Evolutionary conservation across 1,140 invertebrate species (phyloP).

Genomic region (Stegodyphus dumicola): DNA sequence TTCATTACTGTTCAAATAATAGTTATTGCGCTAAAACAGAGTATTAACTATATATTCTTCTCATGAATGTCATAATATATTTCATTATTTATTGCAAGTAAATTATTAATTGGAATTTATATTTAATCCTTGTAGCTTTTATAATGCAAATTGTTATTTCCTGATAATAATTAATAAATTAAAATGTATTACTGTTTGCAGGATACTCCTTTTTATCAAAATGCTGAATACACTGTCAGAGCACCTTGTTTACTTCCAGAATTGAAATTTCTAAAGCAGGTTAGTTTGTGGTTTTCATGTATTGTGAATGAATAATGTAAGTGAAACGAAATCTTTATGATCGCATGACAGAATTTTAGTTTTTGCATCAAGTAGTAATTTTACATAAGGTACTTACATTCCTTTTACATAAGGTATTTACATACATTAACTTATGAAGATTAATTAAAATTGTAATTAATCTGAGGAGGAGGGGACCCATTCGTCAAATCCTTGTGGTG

Average conservation of each 20-base stretch:
- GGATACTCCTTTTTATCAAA: conserved; percentile 70
- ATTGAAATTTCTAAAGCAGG: conserved; percentile 79
- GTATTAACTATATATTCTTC: neutral
- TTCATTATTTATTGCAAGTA: neutral
- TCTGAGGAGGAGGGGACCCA: no score
- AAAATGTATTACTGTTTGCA: conserved; percentile 64
- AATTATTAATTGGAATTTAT: neutral
- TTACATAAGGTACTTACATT: no score
- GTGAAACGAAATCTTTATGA: no score
- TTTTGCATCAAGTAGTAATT: no score
- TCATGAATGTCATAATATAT: neutral
- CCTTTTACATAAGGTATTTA: no score
- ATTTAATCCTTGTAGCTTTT: neutral
- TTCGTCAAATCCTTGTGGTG: no score
- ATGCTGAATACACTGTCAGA: conserved; percentile 73
- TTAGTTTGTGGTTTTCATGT: conserved; percentile 60
- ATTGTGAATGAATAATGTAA: no score
- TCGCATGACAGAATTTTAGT: no score
- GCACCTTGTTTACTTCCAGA: conserved; percentile 91
- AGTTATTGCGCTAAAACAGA: no score
- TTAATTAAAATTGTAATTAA: no score
- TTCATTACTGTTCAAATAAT: no score
- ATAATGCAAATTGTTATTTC: neutral
- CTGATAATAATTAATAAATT: neutral
- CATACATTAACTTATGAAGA: no score